Conservation (phyloP, 2,888 invertebrate species). For the Drosophila hamatofila region DNA sequence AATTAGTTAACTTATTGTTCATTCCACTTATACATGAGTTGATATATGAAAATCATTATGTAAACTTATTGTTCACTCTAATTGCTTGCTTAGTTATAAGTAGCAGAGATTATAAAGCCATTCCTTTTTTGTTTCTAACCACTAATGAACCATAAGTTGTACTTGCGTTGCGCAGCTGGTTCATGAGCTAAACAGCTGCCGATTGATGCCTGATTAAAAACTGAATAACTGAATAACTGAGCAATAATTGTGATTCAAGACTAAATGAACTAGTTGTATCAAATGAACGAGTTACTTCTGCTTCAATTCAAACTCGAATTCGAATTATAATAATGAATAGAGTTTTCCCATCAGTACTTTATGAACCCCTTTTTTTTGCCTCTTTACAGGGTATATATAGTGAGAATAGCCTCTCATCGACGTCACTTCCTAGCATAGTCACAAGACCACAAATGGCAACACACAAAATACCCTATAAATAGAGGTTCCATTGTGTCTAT, state of each 20-base stretch:
- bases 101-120: not conserved
- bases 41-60: too few relatives aligned
- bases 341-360: too few relatives aligned
- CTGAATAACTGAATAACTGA: not conserved
- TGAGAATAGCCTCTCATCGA: slow-evolving; percentile 17
- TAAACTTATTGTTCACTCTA: not conserved
- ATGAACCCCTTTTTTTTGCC: not conserved
- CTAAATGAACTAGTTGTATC: not conserved
- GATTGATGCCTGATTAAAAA: not conserved
- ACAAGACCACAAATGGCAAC: slow-evolving; percentile 70
- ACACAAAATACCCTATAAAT: slow-evolving; percentile 65
- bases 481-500: slow-evolving; percentile 51
- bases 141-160: not conserved
- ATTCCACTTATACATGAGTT: not conserved
- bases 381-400: not conserved
- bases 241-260: not conserved
- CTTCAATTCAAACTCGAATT: not conserved
- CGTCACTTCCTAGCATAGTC: slow-evolving; percentile 66
- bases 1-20: not conserved
- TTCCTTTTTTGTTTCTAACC: not conserved
- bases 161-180: not conserved
- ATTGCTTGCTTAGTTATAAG: not conserved
- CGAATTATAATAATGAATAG: not conserved
- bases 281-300: not conserved
- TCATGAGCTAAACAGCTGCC: not conserved